A percentile compares a stretch with the other conserved stretches of the same genome.
phyloP scores from a whole-genome alignment of 1,140 invertebrate species.

The Pentalonia nigronervosa region DNA sequence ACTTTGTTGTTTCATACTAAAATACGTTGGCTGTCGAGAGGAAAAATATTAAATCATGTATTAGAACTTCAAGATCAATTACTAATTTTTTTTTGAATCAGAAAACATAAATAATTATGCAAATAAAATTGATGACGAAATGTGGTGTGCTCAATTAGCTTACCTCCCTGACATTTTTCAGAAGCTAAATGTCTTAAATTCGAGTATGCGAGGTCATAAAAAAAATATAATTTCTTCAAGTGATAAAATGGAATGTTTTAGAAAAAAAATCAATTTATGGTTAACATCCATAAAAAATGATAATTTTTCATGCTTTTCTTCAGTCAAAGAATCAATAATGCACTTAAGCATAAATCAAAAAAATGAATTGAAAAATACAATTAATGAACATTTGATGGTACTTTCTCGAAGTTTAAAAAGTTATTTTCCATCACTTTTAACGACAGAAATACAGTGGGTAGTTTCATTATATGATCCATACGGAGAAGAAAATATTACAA shows the following conservation, averaged over 20 bases:
- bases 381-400: not conserved
- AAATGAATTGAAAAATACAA: not conserved
- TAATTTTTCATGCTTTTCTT: conserved; percentile 26
- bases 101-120: not conserved
- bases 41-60: not conserved
- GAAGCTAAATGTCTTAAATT: too few relatives aligned
- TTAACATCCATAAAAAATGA: conserved; percentile 7
- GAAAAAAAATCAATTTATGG: conserved; percentile 25
- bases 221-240: too few relatives aligned
- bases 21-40: not conserved
- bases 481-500: too few relatives aligned
- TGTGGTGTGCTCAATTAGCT: too few relatives aligned
- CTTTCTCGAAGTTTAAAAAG: too few relatives aligned
- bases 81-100: not conserved
- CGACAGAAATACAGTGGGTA: too few relatives aligned
- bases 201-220: too few relatives aligned
- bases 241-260: not conserved
- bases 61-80: conserved; percentile 6
- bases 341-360: too few relatives aligned
- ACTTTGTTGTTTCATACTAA: not conserved
- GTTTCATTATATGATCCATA: too few relatives aligned
- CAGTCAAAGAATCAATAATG: not conserved
- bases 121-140: too few relatives aligned
- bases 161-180: too few relatives aligned
- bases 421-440: too few relatives aligned